Evolutionary conservation across 2,797 vertebrate genomes (phyloP).

Genomic region (Buceros bicornis): DNA sequence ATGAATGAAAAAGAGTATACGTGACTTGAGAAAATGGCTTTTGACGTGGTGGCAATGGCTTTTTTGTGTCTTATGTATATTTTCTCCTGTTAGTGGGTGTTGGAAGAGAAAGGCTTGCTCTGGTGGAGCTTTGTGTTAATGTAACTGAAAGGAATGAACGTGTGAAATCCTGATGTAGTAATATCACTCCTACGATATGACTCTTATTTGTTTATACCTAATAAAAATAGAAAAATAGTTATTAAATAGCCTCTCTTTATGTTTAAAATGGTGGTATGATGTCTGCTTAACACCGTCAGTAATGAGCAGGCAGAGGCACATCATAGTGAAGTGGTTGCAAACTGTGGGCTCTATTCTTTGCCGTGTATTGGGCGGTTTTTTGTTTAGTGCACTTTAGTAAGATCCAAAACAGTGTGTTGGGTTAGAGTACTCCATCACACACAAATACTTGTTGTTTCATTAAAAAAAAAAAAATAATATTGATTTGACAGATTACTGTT

Average conservation of each 20-base stretch:
- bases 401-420: not conserved
- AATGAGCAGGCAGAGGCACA: not conserved
- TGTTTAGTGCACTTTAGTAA: not conserved
- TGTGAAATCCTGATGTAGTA: not conserved
- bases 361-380: not conserved
- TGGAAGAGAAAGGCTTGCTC: not conserved
- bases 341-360: not conserved
- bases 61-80: not conserved
- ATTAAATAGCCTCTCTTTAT: not conserved
- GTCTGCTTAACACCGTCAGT: not conserved
- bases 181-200: not conserved
- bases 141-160: not conserved
- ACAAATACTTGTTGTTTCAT: not conserved
- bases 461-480: not conserved
- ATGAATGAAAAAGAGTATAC: not conserved
- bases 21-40: not conserved
- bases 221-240: not conserved
- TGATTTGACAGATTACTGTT: not conserved
- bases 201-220: not conserved
- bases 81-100: not conserved
- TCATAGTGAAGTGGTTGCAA: not conserved
- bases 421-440: not conserved
- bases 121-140: not conserved
- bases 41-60: not conserved
- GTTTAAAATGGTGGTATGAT: not conserved